Evolutionary conservation across 2,113 vertebrate species (phyloP).

Genomic region (Romanogobio albipinnatus): DNA sequence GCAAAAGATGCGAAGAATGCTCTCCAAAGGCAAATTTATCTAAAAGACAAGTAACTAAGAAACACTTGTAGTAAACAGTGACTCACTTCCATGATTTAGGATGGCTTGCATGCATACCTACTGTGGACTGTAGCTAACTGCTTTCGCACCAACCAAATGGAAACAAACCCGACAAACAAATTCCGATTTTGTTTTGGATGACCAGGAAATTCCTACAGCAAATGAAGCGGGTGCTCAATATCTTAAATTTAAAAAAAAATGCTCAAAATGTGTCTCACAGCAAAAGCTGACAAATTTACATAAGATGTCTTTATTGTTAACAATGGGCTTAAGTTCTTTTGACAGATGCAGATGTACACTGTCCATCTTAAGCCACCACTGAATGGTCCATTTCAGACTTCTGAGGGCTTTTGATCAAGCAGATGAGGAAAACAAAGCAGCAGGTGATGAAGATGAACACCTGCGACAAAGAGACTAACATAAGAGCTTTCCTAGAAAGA

Average conservation of each 20-base stretch:
- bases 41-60: neutral
- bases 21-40: neutral
- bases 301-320: neutral
- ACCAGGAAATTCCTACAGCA: neutral
- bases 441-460: slow-evolving; percentile 7
- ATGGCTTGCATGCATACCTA: neutral
- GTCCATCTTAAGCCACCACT: neutral
- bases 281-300: neutral
- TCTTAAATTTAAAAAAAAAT: neutral
- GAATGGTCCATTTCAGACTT: neutral
- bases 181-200: neutral
- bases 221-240: neutral
- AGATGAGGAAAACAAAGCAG: neutral
- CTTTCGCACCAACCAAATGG: neutral
- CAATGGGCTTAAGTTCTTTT: neutral
- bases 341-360: too few relatives aligned
- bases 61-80: neutral
- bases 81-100: neutral
- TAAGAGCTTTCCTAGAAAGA: slow-evolving; percentile 25
- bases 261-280: neutral
- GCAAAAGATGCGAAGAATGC: neutral
- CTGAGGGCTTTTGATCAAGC: neutral
- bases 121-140: neutral
- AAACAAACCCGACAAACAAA: neutral
- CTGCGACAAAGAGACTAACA: neutral